Percentiles rank a stretch among this genome's conserved stretches.
Evolutionary conservation across 2,113 vertebrate genomes (phyloP).

Genomic region (Gymnorhina tibicen): DNA sequence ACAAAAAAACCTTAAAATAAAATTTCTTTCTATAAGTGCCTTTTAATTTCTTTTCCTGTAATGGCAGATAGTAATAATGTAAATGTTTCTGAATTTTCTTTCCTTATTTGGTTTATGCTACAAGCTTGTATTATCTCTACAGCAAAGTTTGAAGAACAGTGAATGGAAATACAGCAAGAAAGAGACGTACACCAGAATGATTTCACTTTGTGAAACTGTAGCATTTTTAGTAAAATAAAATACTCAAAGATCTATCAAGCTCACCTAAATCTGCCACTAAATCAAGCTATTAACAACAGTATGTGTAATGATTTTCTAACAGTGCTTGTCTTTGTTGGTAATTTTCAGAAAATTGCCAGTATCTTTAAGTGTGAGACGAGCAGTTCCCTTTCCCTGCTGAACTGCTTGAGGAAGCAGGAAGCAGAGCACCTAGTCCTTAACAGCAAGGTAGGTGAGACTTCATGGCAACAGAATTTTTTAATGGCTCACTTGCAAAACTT

Average conservation of each 20-base stretch:
- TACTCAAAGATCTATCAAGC: background rate
- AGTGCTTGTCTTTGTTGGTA: background rate
- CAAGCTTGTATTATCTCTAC: background rate
- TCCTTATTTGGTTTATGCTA: background rate
- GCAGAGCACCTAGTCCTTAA: background rate
- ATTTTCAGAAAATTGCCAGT: constrained; percentile 14
- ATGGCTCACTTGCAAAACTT: background rate
- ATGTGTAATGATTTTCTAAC: background rate
- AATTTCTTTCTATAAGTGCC: background rate
- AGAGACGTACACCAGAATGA: background rate
- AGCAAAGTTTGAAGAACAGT: background rate
- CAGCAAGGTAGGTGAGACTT: background rate
- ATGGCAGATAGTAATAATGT: background rate
- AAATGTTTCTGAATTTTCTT: background rate
- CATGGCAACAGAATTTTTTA: background rate
- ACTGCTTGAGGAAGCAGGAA: constrained; percentile 9
- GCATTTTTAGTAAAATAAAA: background rate
- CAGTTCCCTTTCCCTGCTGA: constrained; percentile 6
- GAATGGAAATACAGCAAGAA: background rate
- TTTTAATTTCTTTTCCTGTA: background rate
- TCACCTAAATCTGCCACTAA: background rate
- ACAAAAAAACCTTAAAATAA: background rate
- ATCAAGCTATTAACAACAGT: background rate
- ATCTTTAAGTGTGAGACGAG: background rate
- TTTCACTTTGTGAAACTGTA: background rate